Evolutionary conservation across 2,113 vertebrate genomes (phyloP), one percentile per base, ranked within the genome.

Genomic region (Xiphophorus couchianus): DNA sequence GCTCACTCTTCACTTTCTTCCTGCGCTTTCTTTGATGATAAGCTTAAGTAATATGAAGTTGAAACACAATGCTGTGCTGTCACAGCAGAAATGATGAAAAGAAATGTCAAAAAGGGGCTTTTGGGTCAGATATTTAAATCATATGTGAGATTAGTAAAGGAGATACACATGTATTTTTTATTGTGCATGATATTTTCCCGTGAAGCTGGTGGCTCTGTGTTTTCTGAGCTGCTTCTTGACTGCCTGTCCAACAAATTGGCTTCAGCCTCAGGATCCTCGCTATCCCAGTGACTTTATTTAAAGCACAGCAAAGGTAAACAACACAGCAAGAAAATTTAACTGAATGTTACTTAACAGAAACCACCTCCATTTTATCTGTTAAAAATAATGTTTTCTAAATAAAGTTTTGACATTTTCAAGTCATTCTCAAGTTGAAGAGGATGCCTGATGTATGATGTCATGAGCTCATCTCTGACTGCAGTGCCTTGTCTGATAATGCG

Each of bases 21-120:
- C 51, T 58, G 51, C 29, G 29, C 75, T 71, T 29, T 70, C 75
- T 90, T 88, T 89, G 83, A 89, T 89, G 87, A 80, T 79, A 39
- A 76, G 70, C 54, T 58, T 61, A 76, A 84, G 74, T 51, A 80
- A 75, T 63, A 63, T 48, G 33, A 37, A 66, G 62, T 70, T 19
- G 61, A 77, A 62, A 61, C 22, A 28, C 62, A 77, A 54, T 71
- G 54, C 66, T 33, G n/a, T 51, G 25, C 73, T 80, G 65, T 76
- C 66, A 82, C 58, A 73, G 42, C 69, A 67, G 48, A 64, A 88
- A 66, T 37, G 44, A 51, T 39, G 37, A 71, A 62, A 61, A 71
- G 81, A 39, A 76, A 39, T 11, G 11, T 69, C 39, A 51, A 22
- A 61, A 64, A 39, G n/a, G 37, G 2, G 74, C 44, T 48, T 62